These are phyloP conservation scores for Bujurquina vittata DNA, from an alignment of 2,113 vertebrate genomes.

Conservation along the genomic window DNA sequence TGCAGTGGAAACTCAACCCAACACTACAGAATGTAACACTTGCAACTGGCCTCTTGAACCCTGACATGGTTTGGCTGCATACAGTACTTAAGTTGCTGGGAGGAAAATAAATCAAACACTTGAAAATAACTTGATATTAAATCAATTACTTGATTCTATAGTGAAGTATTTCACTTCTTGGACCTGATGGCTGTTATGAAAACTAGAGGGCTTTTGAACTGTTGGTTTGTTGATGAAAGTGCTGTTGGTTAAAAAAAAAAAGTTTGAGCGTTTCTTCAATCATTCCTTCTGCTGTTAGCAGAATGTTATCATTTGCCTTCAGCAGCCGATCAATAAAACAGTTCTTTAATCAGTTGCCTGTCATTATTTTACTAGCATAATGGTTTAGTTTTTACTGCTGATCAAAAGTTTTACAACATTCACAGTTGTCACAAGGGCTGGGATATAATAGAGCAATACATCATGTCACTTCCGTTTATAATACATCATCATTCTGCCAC, in stretches of 20 bases:
- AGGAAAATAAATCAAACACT: conserved; percentile 11
- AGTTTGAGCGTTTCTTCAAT: conserved; percentile 79
- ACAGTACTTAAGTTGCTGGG: conserved; percentile 11
- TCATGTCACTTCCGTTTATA: background rate
- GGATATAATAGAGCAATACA: background rate
- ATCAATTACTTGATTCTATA: conserved; percentile 26
- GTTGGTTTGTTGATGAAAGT: conserved; percentile 49
- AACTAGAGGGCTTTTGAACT: conserved; percentile 23
- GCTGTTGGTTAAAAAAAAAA: conserved; percentile 39
- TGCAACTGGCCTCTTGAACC: background rate
- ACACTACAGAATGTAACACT: conserved; percentile 50
- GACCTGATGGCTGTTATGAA: conserved; percentile 42
- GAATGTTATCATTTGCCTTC: conserved; percentile 78
- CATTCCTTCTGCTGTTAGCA: conserved; percentile 74
- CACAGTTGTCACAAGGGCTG: background rate
- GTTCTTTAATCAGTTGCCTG: conserved; percentile 64
- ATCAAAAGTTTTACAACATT: background rate
- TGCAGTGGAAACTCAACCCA: background rate
- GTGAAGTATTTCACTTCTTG: conserved; percentile 15
- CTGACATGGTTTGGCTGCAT: background rate
- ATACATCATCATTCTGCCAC: background rate
- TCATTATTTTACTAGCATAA: conserved; percentile 15
- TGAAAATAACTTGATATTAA: conserved; percentile 22
- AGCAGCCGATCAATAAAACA: conserved; percentile 79
- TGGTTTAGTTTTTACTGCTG: background rate